Evolutionary conservation across 2,113 vertebrate genomes (phyloP).

Genomic region (Gymnorhina tibicen): DNA sequence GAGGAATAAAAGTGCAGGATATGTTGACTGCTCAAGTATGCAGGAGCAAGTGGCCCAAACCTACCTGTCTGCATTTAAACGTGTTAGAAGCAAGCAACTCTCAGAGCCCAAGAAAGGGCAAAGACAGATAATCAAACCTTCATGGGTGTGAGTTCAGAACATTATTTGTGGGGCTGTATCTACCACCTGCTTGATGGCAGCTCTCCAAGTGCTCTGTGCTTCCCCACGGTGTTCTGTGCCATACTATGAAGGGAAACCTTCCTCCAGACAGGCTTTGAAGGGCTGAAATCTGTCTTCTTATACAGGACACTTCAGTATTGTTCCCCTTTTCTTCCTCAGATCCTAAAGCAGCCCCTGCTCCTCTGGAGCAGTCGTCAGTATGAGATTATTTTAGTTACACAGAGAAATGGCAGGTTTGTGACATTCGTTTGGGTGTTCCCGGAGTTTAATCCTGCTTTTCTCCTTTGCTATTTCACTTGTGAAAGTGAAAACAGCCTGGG

Average conservation of each 20-base stretch:
- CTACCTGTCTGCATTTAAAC: not conserved
- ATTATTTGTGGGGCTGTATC: not conserved
- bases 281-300: not conserved
- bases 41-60: not conserved
- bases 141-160: not conserved
- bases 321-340: not conserved
- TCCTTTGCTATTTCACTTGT: not conserved
- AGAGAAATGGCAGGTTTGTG: not conserved
- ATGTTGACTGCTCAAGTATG: not conserved
- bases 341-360: not conserved
- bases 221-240: not conserved
- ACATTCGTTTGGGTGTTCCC: not conserved
- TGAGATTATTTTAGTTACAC: not conserved
- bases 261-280: not conserved
- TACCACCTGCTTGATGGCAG: not conserved
- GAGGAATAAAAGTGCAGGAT: not conserved
- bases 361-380: not conserved
- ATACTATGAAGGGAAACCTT: not conserved
- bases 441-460: not conserved
- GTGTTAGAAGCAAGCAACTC: not conserved
- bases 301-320: not conserved
- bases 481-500: rapidly evolving
- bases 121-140: not conserved
- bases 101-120: not conserved
- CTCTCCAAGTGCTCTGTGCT: not conserved